Base-by-base conservation (phyloP, 2,797 vertebrate genomes). In the Scolopax rusticola region DNA sequence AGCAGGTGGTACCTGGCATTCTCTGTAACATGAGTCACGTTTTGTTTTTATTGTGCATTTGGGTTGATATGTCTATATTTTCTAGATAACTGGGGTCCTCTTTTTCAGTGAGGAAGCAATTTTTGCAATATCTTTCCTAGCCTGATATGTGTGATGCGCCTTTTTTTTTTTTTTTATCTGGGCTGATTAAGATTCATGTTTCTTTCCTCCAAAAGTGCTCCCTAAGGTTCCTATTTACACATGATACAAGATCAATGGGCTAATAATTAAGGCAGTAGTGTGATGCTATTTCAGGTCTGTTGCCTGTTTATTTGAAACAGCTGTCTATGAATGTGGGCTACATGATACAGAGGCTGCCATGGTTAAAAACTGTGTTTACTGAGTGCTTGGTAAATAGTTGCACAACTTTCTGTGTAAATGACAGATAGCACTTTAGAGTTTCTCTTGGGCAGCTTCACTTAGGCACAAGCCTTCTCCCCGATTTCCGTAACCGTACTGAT, bases 321-420 rank as follows among this genome's bases (percentile, higher is more conserved):
- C 41, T 67, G 65, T 56, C 69, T 59, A 19, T 0, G 3, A 65
- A 71, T 64, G 76, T 23, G 32, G 38, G 81, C 32, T 41, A 81
- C 33, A 4, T 32, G 81, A 86, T 40, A 59, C 41, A 57, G 69
- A 43, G 36, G 82, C 51, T 92, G 75, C 84, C 81, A 80, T 75
- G 91, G 67, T 73, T 95, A 86, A 93, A 96, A 90, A 8, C 15
- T 3, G 0, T 57, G 30, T 84, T 90, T 88, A 60, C 87, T 40
- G 57, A 96, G 38, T 32, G 38, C 57, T 76, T 24, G 69, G 75
- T 92, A 86, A 88, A 91, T 50, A 93, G 79, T 80, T 93, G 81
- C 67, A 88, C 90, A 76, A 65, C 80, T 87, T 75, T 54, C 77
- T 83, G 24, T 93, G 89, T 75, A 94, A 97, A 91, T 90, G 73